Percentiles rank a stretch among this genome's conserved stretches.
Evolutionary conservation across 37 sponge, comb jelly and placozoan species (phyloP).

Genomic region (Corticium candelabrum): DNA sequence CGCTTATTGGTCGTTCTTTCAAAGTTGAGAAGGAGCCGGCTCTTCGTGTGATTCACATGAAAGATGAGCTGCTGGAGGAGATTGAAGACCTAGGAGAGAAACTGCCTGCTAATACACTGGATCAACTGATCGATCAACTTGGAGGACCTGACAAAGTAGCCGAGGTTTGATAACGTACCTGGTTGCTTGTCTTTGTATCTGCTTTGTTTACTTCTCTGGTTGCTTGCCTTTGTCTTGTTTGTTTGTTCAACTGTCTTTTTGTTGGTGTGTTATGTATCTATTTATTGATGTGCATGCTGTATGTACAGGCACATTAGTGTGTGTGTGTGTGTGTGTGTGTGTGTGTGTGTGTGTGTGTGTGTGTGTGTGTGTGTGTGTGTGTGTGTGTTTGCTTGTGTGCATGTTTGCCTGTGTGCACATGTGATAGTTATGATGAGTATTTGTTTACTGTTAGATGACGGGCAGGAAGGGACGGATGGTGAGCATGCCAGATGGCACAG

Average conservation of each 20-base stretch:
- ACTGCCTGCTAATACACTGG: conserved; percentile 83
- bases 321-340: background rate
- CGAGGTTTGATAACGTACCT: conserved; percentile 29
- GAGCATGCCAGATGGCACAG: conserved; percentile 43
- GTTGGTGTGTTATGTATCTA: no score
- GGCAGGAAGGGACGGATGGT: conserved; percentile 79
- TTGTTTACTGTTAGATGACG: conserved; percentile 77
- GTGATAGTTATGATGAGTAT: background rate
- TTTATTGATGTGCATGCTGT: no score
- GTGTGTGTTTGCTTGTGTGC: no score
- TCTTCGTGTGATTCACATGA: conserved; percentile 30
- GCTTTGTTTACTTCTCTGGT: background rate
- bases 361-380: conserved; percentile 5
- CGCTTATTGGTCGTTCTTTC: no score
- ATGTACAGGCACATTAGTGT: no score
- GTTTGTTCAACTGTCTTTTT: conserved; percentile 1
- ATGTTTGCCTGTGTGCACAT: no score
- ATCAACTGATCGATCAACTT: conserved; percentile 76
- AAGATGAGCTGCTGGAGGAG: conserved; percentile 60
- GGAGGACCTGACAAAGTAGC: conserved; percentile 70
- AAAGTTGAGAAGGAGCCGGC: no score
- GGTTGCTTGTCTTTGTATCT: no score
- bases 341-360: conserved; percentile 5
- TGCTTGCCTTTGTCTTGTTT: background rate
- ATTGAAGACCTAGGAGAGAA: conserved; percentile 55